Conservation (phyloP, 2,888 invertebrate genomes). For the Aphodius sticticus region DNA sequence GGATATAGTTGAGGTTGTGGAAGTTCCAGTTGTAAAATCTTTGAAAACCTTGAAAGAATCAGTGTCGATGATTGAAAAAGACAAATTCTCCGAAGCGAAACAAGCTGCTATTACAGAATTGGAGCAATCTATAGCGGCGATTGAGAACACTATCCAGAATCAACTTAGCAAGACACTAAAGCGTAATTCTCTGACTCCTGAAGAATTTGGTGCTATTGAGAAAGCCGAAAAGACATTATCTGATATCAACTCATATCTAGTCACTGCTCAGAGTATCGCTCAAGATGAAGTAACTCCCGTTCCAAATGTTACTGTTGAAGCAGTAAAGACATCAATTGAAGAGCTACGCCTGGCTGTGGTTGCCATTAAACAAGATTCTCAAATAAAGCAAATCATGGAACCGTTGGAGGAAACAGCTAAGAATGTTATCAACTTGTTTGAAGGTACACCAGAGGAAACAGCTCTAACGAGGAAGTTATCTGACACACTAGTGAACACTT, state of each 20-base stretch:
- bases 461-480: conserved; percentile 11
- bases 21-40: conserved; percentile 42
- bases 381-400: conserved; percentile 53
- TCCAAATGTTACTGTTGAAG: conserved; percentile 44
- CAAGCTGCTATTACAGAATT: conserved; percentile 50
- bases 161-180: conserved; percentile 39
- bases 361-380: conserved; percentile 50
- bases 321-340: conserved; percentile 54
- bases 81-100: conserved; percentile 48
- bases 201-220: conserved; percentile 51
- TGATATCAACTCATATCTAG: conserved; percentile 49
- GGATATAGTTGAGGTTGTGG: not conserved
- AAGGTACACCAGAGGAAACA: conserved; percentile 49
- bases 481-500: not conserved
- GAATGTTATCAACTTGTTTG: conserved; percentile 57
- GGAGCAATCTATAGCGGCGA: conserved; percentile 50
- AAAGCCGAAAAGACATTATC: conserved; percentile 50
- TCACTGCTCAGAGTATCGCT: conserved; percentile 28
- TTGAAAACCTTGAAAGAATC: conserved; percentile 48
- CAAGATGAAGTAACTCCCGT: conserved; percentile 32
- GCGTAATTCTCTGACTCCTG: conserved; percentile 39
- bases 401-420: conserved; percentile 56
- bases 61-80: conserved; percentile 48
- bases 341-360: conserved; percentile 54
- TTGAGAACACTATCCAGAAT: conserved; percentile 45